phyloP scores from a whole-genome alignment of 2,888 invertebrate genomes.

The Azorinus chamasolen region DNA sequence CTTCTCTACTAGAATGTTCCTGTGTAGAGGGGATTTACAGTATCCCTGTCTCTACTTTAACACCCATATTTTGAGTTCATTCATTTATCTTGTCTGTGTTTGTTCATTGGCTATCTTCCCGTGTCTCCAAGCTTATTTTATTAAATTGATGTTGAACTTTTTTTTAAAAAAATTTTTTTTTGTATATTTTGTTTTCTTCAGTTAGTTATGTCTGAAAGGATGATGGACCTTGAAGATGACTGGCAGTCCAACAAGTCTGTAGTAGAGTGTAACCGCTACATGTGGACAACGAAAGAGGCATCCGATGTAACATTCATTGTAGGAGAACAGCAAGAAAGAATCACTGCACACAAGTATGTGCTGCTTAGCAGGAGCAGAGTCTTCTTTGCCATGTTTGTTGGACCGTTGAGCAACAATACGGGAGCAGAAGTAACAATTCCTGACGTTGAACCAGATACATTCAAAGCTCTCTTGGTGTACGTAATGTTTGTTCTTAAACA shows the following conservation, averaged over 20 bases:
- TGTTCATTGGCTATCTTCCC: too few relatives aligned
- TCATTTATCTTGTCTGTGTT: too few relatives aligned
- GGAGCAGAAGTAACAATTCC: slow-evolving; percentile 59
- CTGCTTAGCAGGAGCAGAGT: slow-evolving; percentile 71
- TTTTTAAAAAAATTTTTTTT: too few relatives aligned
- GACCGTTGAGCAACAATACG: slow-evolving; percentile 49
- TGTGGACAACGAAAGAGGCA: slow-evolving; percentile 59
- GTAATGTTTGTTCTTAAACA: slow-evolving; percentile 17
- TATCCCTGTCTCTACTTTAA: too few relatives aligned
- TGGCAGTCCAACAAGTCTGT: slow-evolving; percentile 67
- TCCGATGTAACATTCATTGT: slow-evolving; percentile 69
- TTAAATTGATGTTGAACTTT: too few relatives aligned
- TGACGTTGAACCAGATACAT: slow-evolving; percentile 65
- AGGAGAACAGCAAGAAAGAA: slow-evolving; percentile 38
- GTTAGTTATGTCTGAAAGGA: background rate
- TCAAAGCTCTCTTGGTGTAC: slow-evolving; percentile 65
- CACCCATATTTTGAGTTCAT: too few relatives aligned
- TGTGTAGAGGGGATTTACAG: too few relatives aligned
- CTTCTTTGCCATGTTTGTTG: slow-evolving; percentile 69
- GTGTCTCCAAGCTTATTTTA: too few relatives aligned
- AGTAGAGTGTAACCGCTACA: slow-evolving; percentile 64
- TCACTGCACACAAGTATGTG: slow-evolving; percentile 68
- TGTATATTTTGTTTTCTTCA: too few relatives aligned
- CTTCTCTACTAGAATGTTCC: too few relatives aligned
- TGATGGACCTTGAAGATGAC: slow-evolving; percentile 45